These are phyloP conservation scores for Muschampia plurimacula DNA, from an alignment of 2,888 invertebrate species.

Conservation along the genomic window DNA sequence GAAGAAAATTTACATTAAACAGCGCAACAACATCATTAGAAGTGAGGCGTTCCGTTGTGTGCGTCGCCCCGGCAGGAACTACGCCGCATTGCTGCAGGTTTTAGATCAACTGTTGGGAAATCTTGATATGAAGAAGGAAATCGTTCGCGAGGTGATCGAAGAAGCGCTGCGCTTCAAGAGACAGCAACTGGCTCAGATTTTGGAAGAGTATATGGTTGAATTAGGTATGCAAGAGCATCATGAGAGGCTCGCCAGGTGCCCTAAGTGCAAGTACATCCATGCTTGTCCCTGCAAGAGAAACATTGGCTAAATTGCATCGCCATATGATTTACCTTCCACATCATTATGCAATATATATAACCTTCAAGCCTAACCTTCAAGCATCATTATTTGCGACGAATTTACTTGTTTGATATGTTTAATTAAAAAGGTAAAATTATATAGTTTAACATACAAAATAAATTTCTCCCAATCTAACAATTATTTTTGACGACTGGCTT, in stretches of 20 bases:
- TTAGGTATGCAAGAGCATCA: background rate
- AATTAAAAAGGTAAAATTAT: background rate
- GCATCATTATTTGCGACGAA: background rate
- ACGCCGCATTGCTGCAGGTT: background rate
- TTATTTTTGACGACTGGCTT: background rate
- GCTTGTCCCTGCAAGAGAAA: constrained; percentile 22
- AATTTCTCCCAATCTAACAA: background rate
- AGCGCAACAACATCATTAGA: background rate
- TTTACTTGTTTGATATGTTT: background rate
- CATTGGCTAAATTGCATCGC: background rate
- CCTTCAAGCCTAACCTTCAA: background rate
- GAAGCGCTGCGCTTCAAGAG: constrained; percentile 30
- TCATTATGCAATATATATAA: background rate
- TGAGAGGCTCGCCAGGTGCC: background rate
- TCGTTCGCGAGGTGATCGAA: constrained; percentile 15
- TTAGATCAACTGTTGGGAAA: constrained; percentile 15
- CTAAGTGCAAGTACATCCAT: background rate
- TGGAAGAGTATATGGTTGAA: constrained; percentile 20
- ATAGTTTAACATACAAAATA: background rate
- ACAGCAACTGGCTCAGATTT: constrained; percentile 3
- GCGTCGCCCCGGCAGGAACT: constrained; percentile 23
- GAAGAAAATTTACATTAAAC: background rate
- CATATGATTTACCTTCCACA: background rate
- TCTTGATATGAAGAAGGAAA: background rate
- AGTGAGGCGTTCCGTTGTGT: background rate